Evolutionary conservation across 2,113 vertebrate species (phyloP), one percentile per base, ranked within the genome.

Genomic region (Morone chrysops): DNA sequence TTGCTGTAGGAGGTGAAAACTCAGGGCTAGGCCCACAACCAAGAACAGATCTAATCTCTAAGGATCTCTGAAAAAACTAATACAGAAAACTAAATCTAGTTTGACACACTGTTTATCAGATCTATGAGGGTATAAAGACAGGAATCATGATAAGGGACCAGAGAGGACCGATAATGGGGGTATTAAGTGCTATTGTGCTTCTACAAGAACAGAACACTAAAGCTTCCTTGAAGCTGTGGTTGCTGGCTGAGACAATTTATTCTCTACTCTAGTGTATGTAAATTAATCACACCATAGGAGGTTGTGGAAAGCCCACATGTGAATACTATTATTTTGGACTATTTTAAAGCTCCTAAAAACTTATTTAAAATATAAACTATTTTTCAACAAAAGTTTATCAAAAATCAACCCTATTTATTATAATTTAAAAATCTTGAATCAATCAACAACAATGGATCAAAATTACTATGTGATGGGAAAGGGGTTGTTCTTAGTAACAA

Each of bases 21-120:
- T 72, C 18, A 36, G 59, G 53, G 80, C 65, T 41, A n/a, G 67
- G 71, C 67, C 77, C 53, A 59, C 36, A 81, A 79, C 80, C 60
- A 76, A 48, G 47, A 71, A 75, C 11, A 40, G 41, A 72, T 82
- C 16, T 78, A 71, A 90, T 87, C 83, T 69, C 4, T 53, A 7
- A 8, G 50, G 22, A 82, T 69, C 56, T 78, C 56, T 38, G 41
- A 65, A 73, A 75, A 65, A 76, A 82, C 84, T 70, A 80, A 85
- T 56, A 75, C 10, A 54, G 70, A 68, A 75, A 83, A 79, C 53
- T 67, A 80, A 84, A 89, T 80, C 50, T 40, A 63, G 79, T 89
- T 78, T 85, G 86, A 89, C 82, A 84, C 82, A 68, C 69, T 43
- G 43, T 81, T 90, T 89, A 91, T 93, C 84, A 84, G 81, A 87